phyloP scores from a whole-genome alignment of 2,888 invertebrate genomes.

The Polylopha cassiicola region DNA sequence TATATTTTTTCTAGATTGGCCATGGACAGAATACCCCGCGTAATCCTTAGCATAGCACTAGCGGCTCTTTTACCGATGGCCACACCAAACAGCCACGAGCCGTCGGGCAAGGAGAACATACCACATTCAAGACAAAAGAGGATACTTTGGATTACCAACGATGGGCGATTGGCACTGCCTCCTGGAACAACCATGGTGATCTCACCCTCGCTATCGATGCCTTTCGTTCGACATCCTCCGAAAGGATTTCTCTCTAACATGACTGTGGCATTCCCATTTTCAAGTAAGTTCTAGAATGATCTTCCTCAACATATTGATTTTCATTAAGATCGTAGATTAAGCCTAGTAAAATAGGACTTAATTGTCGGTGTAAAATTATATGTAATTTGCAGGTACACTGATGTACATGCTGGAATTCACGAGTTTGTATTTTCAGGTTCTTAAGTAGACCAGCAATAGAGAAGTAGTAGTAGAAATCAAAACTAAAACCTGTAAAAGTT shows the following conservation, averaged over 20 bases:
- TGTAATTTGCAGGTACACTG: constrained; percentile 53
- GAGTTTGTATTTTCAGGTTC: constrained; percentile 55
- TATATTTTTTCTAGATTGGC: constrained; percentile 40
- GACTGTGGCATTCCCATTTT: constrained; percentile 89
- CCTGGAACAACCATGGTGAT: constrained; percentile 89
- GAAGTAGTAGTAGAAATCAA: constrained; percentile 28
- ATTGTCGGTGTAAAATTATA: too few relatives aligned
- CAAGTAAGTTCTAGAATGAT: constrained; percentile 90
- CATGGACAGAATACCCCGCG: constrained; percentile 67
- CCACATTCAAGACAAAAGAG: constrained; percentile 88
- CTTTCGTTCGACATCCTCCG: constrained; percentile 89
- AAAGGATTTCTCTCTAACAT: constrained; percentile 91
- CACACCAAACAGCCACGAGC: constrained; percentile 47
- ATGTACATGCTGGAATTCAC: constrained; percentile 49
- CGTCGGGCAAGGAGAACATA: constrained; percentile 57
- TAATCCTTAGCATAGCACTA: constrained; percentile 65
- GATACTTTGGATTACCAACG: constrained; percentile 90
- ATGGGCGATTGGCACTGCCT: constrained; percentile 88
- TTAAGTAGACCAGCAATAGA: constrained; percentile 29
- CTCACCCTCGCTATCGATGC: constrained; percentile 87
- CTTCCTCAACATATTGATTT: too few relatives aligned
- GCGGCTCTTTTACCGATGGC: constrained; percentile 65
- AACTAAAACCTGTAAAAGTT: constrained; percentile 12
- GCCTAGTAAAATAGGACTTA: too few relatives aligned
- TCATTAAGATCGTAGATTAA: too few relatives aligned